Base-by-base conservation (phyloP, 2,888 invertebrate species). In the Cylloceria caligata region DNA sequence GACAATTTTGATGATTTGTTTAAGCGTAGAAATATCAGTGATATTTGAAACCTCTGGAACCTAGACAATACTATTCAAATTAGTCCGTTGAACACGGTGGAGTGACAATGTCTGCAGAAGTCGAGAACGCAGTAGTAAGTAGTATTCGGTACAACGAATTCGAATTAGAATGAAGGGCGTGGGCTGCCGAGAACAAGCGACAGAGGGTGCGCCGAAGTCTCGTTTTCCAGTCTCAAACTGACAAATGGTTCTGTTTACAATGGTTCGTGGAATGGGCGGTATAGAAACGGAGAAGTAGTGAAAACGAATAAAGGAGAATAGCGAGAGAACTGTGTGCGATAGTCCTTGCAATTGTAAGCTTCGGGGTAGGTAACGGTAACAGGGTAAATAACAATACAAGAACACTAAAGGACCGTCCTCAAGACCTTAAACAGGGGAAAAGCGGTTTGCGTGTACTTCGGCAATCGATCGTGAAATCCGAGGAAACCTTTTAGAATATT, bases 161-260 rank as follows among this genome's bases (percentile, higher is more conserved):
- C 73, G 77, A 81, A 68, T 77, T 55, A 62, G 45, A 45, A 34
- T 27, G 30, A 34, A 42, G 42, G 71, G 27, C 6, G 74, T 34
- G 65, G 72, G 49, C 57, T 13, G 69, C 21, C 52, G 55, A 52
- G 49, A 73, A 79, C 76, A 73, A 78, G 78, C 72, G 24, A 45
- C 55, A 62, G 75, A 76, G 68, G 72, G 71, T 77, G 75, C 75
- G 72, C 47, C 55, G 78, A 74, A 72, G 64, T 83, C 77, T 80
- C 78, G 78, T 72, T 77, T 52, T 42, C 74, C 68, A 76, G 71
- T 82, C 80, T 68, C 80, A 60, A 71, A 73, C 86, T 89, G 89
- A 89, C 88, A 89, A 89, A 89, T 89, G 87, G 87, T 85, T 88
- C 86, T 89, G 87, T 89, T 89, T 89, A 88, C 88, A 89, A 89